Conservation (phyloP, 2,113 vertebrate species). For the Synchiropus splendidus region DNA sequence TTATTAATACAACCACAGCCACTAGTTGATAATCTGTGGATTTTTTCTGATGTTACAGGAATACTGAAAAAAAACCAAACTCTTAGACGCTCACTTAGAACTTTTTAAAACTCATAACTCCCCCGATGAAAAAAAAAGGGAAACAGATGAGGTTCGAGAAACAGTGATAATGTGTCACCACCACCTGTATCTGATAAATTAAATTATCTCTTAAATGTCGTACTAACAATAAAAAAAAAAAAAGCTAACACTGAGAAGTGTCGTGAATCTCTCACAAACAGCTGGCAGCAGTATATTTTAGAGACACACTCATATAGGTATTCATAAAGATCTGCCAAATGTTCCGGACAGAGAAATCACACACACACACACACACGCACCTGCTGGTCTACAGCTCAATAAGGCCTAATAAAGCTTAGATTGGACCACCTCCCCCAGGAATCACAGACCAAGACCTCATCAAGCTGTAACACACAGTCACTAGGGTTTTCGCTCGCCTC, state of each 20-base stretch:
- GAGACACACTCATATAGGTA: slow-evolving; percentile 20
- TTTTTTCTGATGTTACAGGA: too few relatives aligned
- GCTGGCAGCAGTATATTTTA: slow-evolving; percentile 27
- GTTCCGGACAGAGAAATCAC: slow-evolving; percentile 38
- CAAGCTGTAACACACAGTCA: slow-evolving; percentile 56
- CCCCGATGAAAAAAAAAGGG: too few relatives aligned
- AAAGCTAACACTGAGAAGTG: too few relatives aligned
- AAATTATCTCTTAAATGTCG: slow-evolving; percentile 15
- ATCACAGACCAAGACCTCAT: slow-evolving; percentile 62
- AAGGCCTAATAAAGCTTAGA: slow-evolving; percentile 58
- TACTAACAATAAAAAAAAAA: slow-evolving; percentile 1
- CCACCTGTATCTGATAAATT: slow-evolving; percentile 4
- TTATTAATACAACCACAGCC: too few relatives aligned
- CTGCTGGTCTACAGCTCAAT: slow-evolving; percentile 50
- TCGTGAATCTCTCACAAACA: slow-evolving; percentile 18
- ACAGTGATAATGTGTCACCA: too few relatives aligned
- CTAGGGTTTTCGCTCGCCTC: slow-evolving; percentile 22
- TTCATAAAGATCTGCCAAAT: slow-evolving; percentile 48
- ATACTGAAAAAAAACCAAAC: too few relatives aligned
- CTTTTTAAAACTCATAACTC: too few relatives aligned
- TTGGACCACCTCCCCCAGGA: slow-evolving; percentile 62
- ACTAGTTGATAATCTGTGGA: too few relatives aligned
- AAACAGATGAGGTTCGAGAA: too few relatives aligned
- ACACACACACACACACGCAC: slow-evolving; percentile 29
- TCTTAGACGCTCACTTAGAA: too few relatives aligned